phyloP scores from a whole-genome alignment of 2,113 vertebrate species.

The Telmatochromis sp. region DNA sequence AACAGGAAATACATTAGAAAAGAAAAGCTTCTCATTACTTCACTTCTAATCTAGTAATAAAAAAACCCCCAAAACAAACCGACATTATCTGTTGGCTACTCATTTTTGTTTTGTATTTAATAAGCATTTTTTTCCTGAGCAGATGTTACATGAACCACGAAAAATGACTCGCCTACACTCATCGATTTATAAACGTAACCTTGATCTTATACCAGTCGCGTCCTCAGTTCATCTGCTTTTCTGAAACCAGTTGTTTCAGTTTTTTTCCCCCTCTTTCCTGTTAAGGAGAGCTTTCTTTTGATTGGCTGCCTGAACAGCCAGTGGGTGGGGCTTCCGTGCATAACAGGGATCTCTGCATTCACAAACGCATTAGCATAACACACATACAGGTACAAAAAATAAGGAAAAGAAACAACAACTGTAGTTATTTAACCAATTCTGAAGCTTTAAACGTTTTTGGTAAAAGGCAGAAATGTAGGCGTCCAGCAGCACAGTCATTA shows the following conservation, averaged over 20 bases:
- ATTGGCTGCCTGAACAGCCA: not conserved
- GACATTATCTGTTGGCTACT: rapidly evolving
- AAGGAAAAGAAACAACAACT: not conserved
- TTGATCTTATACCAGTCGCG: rapidly evolving
- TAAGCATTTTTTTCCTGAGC: not conserved
- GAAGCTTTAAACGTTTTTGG: rapidly evolving
- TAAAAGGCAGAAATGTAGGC: not conserved
- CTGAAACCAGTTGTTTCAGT: not conserved
- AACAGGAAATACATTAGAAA: not conserved
- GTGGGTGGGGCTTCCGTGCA: not conserved
- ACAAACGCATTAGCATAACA: rapidly evolving
- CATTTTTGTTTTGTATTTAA: not conserved
- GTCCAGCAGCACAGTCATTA: rapidly evolving
- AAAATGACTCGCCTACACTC: not conserved
- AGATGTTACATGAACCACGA: not conserved
- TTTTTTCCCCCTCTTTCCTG: not conserved
- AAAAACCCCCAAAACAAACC: rapidly evolving
- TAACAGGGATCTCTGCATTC: not conserved
- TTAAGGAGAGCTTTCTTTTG: rapidly evolving
- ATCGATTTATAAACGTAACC: not conserved
- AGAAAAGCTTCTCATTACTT: not conserved
- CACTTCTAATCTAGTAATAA: not conserved
- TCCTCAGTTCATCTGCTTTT: not conserved
- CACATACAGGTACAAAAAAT: not conserved
- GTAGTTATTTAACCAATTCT: not conserved